phyloP scores from a whole-genome alignment of 1,140 invertebrate species.

The Armadillidium nasatum region DNA sequence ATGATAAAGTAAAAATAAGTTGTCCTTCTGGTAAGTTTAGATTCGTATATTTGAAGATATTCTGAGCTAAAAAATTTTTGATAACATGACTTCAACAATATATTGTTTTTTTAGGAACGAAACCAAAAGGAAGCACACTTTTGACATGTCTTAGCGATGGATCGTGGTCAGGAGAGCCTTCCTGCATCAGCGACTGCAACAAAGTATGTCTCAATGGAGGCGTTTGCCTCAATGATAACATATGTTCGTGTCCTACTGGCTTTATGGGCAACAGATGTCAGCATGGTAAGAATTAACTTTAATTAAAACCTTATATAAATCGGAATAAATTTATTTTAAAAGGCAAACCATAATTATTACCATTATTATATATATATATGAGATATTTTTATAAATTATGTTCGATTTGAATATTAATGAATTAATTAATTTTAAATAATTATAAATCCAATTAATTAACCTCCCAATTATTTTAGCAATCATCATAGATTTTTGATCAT shows the following conservation, averaged over 20 bases:
- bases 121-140: constrained; percentile 46
- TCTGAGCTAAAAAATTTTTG: background rate
- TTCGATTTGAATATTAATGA: no score
- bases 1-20: constrained; percentile 51
- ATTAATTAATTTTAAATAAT: no score
- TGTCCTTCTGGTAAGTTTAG: constrained; percentile 50
- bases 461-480: background rate
- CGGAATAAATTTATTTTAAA: no score
- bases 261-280: constrained; percentile 35
- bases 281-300: constrained; percentile 29
- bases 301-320: background rate
- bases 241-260: constrained; percentile 80
- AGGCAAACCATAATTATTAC: no score
- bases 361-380: no score
- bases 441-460: no score
- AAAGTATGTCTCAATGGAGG: constrained; percentile 77
- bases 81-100: background rate
- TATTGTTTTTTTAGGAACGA: constrained; percentile 34
- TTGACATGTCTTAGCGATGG: constrained; percentile 49
- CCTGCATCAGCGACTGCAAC: constrained; percentile 62
- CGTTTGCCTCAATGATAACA: constrained; percentile 71
- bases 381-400: background rate
- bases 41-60: background rate
- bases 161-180: constrained; percentile 49
- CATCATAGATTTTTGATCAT: background rate